Evolutionary conservation across 1,140 invertebrate genomes (phyloP), one percentile per base, ranked within the genome.

Genomic region (Dinothrombium tinctorium): DNA sequence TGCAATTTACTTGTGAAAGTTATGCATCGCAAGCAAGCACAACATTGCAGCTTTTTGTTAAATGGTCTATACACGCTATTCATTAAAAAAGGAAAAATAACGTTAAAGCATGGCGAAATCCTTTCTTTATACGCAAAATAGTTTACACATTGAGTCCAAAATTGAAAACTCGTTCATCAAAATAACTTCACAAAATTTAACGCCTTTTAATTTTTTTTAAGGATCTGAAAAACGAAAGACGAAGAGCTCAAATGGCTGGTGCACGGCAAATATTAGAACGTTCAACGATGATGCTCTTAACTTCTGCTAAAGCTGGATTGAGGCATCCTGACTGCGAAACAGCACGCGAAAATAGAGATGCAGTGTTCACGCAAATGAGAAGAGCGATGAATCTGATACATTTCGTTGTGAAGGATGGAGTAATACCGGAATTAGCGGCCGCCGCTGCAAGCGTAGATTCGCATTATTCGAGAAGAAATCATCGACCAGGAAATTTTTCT

Each of bases 311-410:
- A 67, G 62, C 84, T 8, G 87, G 83, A 54, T 60, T 96, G 35
- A 68, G 89, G 48, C 90, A 98, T 63, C 87, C 87, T 1, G 86
- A 95, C 46, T 84, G 84, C 61, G 68, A 74, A 37, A 76, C 80
- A 23, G 82, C 89, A 0, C 69, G 80, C 43, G 82, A 92, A 57
- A 96, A 92, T 59, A 67, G 90, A 7, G 87, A 95, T 56, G 92
- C 87, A 0, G 87, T 99, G 5, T 89, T 90, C 61, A 33, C 48
- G 54, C 83, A 92, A 60, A 96, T 98, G 76, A 66, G 87, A 44
- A 68, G 86, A 46, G 86, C 89, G 14, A 84, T 98, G 72, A 86
- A 96, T 59, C 69, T 95, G 28, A 87, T 99, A 53, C 89, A 95
- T 62, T 86, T 83, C 57, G 84, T 96, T 33, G 81, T 95, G 14